These are phyloP conservation scores for Plecotus auritus DNA, from an alignment of 2,113 vertebrate genomes.

Conservation along the genomic window DNA sequence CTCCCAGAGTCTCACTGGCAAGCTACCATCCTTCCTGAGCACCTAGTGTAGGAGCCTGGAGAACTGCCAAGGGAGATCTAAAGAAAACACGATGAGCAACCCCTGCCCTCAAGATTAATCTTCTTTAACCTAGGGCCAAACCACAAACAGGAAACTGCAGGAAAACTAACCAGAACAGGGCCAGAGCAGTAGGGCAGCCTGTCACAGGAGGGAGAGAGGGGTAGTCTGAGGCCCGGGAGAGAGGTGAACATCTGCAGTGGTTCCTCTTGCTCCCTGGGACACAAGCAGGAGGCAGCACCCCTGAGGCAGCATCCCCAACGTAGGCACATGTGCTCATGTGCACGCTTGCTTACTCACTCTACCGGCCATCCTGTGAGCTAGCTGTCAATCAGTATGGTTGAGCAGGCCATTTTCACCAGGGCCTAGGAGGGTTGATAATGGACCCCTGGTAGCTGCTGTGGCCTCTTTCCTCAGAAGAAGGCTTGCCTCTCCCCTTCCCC, in stretches of 20 bases:
- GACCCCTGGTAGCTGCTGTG: background rate
- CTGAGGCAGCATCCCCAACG: background rate
- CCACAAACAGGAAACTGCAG: background rate
- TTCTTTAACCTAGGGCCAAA: background rate
- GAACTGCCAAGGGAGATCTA: background rate
- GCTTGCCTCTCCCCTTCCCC: background rate
- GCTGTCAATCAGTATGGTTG: background rate
- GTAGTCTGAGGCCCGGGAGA: background rate
- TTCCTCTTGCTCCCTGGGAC: background rate
- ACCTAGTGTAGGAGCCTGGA: background rate
- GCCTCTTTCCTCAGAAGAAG: background rate
- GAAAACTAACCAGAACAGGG: background rate
- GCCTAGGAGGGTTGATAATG: background rate
- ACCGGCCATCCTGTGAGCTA: background rate
- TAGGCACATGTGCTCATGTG: background rate
- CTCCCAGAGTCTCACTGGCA: background rate
- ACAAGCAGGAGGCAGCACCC: background rate
- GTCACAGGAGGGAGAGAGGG: background rate
- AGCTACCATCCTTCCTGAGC: background rate
- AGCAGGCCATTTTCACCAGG: background rate
- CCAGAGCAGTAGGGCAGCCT: background rate
- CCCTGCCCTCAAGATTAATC: background rate
- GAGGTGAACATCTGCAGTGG: background rate
- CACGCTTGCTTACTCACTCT: background rate
- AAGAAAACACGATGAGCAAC: background rate